These are phyloP conservation scores for Anoncus sp. DNA, from an alignment of 2,888 invertebrate species.

Conservation along the genomic window DNA sequence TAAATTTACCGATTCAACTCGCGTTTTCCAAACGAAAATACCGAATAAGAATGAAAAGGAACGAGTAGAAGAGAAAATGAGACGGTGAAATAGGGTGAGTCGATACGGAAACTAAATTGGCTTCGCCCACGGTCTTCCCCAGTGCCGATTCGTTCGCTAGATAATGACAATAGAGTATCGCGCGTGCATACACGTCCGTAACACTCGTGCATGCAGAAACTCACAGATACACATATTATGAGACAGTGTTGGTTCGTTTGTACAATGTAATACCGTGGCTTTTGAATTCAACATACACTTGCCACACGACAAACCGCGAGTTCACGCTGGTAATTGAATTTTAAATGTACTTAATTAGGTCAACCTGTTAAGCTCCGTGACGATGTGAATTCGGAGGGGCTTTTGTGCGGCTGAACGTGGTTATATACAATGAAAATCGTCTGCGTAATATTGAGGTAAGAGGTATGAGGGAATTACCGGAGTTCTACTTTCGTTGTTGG, in stretches of 20 bases:
- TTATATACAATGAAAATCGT: constrained; percentile 67
- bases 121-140: constrained; percentile 40
- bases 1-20: constrained; percentile 17
- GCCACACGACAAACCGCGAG: constrained; percentile 42
- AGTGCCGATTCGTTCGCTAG: constrained; percentile 57
- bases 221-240: not conserved
- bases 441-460: constrained; percentile 38
- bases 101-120: constrained; percentile 61
- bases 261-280: constrained; percentile 60
- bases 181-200: constrained; percentile 29
- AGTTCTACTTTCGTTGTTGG: not conserved
- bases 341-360: constrained; percentile 79
- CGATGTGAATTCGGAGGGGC: constrained; percentile 59
- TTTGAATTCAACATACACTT: constrained; percentile 33
- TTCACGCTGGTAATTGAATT: constrained; percentile 77
- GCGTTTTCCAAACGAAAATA: constrained; percentile 10
- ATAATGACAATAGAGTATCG: constrained; percentile 63
- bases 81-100: constrained; percentile 27
- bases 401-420: constrained; percentile 8
- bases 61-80: constrained; percentile 41
- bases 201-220: not conserved
- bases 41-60: constrained; percentile 4
- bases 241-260: constrained; percentile 36
- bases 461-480: constrained; percentile 25
- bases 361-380: constrained; percentile 66